Evolutionary conservation across 1,140 invertebrate species (phyloP), one percentile per base, ranked within the genome.

Genomic region (Bacillus rossius): DNA sequence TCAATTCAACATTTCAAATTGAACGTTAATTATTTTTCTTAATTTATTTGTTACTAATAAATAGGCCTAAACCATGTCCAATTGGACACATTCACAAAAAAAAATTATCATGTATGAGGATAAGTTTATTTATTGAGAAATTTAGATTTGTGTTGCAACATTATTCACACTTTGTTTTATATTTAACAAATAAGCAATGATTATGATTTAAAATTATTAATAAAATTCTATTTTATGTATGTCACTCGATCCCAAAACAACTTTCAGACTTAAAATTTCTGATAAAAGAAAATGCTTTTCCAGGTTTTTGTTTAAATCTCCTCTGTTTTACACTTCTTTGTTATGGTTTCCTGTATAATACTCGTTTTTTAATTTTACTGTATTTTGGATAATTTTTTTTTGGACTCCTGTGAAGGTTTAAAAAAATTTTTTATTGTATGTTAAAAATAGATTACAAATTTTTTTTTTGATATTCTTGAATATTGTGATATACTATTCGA

Each of bases 81-180:
- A n/a, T n/a, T n/a, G n/a, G n/a, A n/a, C n/a, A n/a, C n/a, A n/a
- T n/a, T n/a, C n/a, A n/a, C n/a, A n/a, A n/a, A n/a, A n/a, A n/a
- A n/a, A n/a, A n/a, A n/a, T n/a, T n/a, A n/a, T n/a, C n/a, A n/a
- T n/a, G n/a, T n/a, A 51, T 51, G 16, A 10, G n/a, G 23, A 26
- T 20, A 13, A 10, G 37, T 51, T 51, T 51, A 29, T 51, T 51
- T 2, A 29, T 51, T 48, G 45, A 48, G 29, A 25, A 48, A 19
- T 25, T 19, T 3, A 25, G 23, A 48, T 1, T 22, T n/a, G n/a
- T n/a, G n/a, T n/a, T n/a, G n/a, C n/a, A n/a, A n/a, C n/a, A n/a
- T n/a, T n/a, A n/a, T n/a, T n/a, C n/a, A n/a, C n/a, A n/a, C n/a
- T n/a, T n/a, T n/a, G n/a, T n/a, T n/a, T n/a, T n/a, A n/a, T n/a